Evolutionary conservation across 2,888 invertebrate genomes (phyloP).

Genomic region (Nudaria mundana): DNA sequence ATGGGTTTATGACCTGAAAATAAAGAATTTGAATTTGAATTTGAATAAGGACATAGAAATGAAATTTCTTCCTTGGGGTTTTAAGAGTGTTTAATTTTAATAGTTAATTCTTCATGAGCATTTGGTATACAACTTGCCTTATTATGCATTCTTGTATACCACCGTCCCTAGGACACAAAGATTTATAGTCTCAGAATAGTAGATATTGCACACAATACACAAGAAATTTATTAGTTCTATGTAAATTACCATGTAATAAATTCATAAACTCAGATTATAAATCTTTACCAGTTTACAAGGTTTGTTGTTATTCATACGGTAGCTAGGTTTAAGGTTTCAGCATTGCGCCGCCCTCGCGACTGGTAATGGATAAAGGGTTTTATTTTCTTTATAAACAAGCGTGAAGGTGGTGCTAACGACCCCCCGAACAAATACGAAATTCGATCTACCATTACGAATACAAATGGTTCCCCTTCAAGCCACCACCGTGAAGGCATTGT

Average conservation of each 20-base stretch:
- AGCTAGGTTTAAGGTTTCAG: conserved; percentile 44
- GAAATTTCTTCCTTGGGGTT: no score
- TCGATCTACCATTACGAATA: conserved; percentile 79
- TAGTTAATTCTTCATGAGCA: no score
- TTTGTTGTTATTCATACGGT: conserved; percentile 48
- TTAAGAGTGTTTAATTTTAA: no score
- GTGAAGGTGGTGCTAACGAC: conserved; percentile 78
- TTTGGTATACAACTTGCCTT: no score
- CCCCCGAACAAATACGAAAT: conserved; percentile 80
- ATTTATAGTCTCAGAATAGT: no score
- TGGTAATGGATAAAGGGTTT: conserved; percentile 61
- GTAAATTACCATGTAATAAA: conserved; percentile 9
- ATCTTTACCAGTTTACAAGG: conserved; percentile 1
- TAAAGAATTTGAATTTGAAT: no score
- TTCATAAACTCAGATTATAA: conserved; percentile 15
- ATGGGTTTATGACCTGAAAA: no score
- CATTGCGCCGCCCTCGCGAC: conserved; percentile 31
- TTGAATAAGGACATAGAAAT: no score
- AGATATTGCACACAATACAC: conserved; percentile 7
- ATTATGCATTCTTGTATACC: no score
- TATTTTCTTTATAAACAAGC: conserved; percentile 79
- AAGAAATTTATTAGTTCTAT: conserved; percentile 14
- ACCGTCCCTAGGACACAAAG: no score
- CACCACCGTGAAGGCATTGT: conserved; percentile 59
- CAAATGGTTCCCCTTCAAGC: conserved; percentile 65